Evolutionary conservation across 1,140 invertebrate species (phyloP).

Genomic region (Triops cancriformis): DNA sequence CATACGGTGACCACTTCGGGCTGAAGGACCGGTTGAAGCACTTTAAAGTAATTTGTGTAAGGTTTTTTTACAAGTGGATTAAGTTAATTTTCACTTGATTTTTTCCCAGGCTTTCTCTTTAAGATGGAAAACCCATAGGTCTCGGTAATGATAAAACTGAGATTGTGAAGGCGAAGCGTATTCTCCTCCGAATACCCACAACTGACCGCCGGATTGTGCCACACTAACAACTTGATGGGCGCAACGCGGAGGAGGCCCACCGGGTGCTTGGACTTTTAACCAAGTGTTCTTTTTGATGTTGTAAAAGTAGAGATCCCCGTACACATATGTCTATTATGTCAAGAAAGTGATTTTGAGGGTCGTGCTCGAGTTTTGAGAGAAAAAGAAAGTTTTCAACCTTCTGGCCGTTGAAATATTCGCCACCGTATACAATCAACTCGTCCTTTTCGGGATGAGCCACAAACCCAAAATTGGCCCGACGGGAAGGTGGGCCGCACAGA

Average conservation of each 20-base stretch:
- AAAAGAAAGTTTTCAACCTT: slow-evolving; percentile 48
- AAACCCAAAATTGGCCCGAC: slow-evolving; percentile 70
- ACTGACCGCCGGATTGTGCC: slow-evolving; percentile 62
- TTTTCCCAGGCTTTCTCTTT: slow-evolving; percentile 80
- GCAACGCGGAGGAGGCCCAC: slow-evolving; percentile 72
- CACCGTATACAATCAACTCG: slow-evolving; percentile 83
- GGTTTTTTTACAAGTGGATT: neutral
- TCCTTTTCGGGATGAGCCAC: slow-evolving; percentile 76
- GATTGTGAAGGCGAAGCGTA: slow-evolving; percentile 79
- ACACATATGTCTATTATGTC: slow-evolving; percentile 61
- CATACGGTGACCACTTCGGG: slow-evolving; percentile 87
- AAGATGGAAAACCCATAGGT: slow-evolving; percentile 78
- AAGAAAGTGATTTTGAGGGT: slow-evolving; percentile 15
- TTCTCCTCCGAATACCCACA: slow-evolving; percentile 82
- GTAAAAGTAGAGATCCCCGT: slow-evolving; percentile 76
- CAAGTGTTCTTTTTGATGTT: slow-evolving; percentile 73
- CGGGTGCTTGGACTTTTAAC: slow-evolving; percentile 66
- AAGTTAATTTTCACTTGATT: slow-evolving; percentile 48
- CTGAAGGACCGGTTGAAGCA: slow-evolving; percentile 62
- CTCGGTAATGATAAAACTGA: slow-evolving; percentile 89
- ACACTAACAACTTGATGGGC: slow-evolving; percentile 73
- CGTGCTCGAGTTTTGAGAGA: neutral
- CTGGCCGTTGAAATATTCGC: slow-evolving; percentile 83
- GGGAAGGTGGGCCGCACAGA: slow-evolving; percentile 55
- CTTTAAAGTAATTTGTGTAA: slow-evolving; percentile 37